These are phyloP conservation scores for Triplophysa dalaica DNA, from an alignment of 2,113 vertebrate genomes.

Conservation along the genomic window DNA sequence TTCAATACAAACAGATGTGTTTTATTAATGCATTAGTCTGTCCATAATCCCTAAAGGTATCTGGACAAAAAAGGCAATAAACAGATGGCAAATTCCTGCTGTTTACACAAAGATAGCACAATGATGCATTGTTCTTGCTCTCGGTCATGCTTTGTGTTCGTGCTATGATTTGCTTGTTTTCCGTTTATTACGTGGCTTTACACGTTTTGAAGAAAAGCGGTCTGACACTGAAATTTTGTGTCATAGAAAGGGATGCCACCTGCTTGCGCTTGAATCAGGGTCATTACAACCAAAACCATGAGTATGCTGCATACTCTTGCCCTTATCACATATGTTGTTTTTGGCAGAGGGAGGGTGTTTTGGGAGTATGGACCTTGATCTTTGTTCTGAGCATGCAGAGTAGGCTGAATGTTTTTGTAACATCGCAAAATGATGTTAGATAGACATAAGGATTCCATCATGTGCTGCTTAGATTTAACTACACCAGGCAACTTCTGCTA, in stretches of 20 bases:
- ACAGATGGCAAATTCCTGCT: constrained; percentile 54
- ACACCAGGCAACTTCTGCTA: constrained; percentile 12
- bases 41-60: constrained; percentile 43
- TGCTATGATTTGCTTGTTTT: constrained; percentile 45
- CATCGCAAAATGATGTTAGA: background rate
- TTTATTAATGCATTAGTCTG: constrained; percentile 43
- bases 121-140: constrained; percentile 47
- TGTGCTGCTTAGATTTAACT: background rate
- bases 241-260: constrained; percentile 43
- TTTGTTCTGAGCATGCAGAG: background rate
- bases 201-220: constrained; percentile 30
- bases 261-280: constrained; percentile 43
- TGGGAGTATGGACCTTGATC: constrained; percentile 23
- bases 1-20: constrained; percentile 57
- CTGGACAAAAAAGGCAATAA: constrained; percentile 21
- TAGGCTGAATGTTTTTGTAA: background rate
- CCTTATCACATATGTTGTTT: constrained; percentile 23
- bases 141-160: constrained; percentile 32
- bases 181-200: constrained; percentile 23
- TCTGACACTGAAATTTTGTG: constrained; percentile 10
- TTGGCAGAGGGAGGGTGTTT: constrained; percentile 12
- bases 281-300: constrained; percentile 19
- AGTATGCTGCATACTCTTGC: constrained; percentile 1
- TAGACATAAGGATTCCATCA: constrained; percentile 30
- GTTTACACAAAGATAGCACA: constrained; percentile 57